Evolutionary conservation across 2,113 vertebrate species (phyloP).

Genomic region (Glaucidium brasilianum): DNA sequence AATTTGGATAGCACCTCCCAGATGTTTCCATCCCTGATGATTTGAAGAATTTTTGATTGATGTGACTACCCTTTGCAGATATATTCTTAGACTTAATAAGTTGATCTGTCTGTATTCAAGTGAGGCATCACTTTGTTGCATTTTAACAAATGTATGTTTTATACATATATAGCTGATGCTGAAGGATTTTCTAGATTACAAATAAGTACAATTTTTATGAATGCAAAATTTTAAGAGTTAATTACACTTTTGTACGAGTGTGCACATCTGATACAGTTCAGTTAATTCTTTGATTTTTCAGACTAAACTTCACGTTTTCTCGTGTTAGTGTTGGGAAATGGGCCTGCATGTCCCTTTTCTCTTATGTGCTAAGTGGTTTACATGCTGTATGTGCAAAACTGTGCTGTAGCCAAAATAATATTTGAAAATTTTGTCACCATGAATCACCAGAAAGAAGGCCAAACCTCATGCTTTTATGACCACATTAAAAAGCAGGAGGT

Average conservation of each 20-base stretch:
- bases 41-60: background rate
- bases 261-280: background rate
- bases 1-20: background rate
- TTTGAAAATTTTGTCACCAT: background rate
- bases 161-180: background rate
- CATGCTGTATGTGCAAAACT: background rate
- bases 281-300: background rate
- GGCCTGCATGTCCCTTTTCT: background rate
- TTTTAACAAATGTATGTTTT: background rate
- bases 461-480: background rate
- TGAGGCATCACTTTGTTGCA: background rate
- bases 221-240: background rate
- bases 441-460: background rate
- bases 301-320: background rate
- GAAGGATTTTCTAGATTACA: background rate
- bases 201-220: background rate
- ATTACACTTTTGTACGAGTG: background rate
- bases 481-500: background rate
- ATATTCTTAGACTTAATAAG: background rate
- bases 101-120: background rate
- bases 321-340: background rate
- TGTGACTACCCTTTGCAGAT: background rate
- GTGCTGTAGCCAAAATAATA: background rate
- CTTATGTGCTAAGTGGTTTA: background rate
- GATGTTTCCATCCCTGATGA: background rate